These are phyloP conservation scores for Pseudomyrmex concolor DNA, from an alignment of 1,140 invertebrate species.

Conservation along the genomic window DNA sequence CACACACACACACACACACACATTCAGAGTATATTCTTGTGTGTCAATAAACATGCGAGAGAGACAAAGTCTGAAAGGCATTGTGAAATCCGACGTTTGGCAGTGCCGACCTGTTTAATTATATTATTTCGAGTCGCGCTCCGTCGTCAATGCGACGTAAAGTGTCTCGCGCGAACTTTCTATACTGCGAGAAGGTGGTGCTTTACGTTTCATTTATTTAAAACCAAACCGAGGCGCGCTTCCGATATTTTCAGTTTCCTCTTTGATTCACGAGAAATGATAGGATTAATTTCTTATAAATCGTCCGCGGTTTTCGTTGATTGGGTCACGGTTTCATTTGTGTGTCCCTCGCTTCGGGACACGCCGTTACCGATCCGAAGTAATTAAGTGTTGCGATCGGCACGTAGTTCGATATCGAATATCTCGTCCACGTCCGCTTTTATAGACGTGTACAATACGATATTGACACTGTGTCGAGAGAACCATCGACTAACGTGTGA, in stretches of 20 bases:
- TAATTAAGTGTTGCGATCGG: constrained; percentile 40
- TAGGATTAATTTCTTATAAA: constrained; percentile 76
- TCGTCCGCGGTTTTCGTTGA: constrained; percentile 72
- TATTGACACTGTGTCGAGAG: constrained; percentile 47
- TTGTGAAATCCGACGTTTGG: constrained; percentile 7
- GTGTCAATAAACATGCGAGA: constrained; percentile 14
- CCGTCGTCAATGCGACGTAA: not conserved
- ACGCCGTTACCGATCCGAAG: constrained; percentile 35
- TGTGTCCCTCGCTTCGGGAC: constrained; percentile 20
- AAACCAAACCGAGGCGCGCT: constrained; percentile 26
- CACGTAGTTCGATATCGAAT: constrained; percentile 52
- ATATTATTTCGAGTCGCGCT: constrained; percentile 37
- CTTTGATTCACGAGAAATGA: constrained; percentile 20
- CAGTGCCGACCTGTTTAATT: constrained; percentile 35
- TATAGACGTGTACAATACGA: constrained; percentile 40
- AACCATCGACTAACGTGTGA: constrained; percentile 43
- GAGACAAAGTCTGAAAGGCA: constrained; percentile 28
- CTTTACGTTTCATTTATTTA: constrained; percentile 64
- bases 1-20: too few species aligned
- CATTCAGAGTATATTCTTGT: constrained; percentile 30
- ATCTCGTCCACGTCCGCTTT: constrained; percentile 29
- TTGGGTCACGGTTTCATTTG: constrained; percentile 68
- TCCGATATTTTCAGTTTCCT: constrained; percentile 29
- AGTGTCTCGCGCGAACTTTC: constrained; percentile 30
- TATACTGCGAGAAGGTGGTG: not conserved